Conservation (phyloP, 2,797 vertebrate genomes). For the Cirrhinus mrigala region DNA sequence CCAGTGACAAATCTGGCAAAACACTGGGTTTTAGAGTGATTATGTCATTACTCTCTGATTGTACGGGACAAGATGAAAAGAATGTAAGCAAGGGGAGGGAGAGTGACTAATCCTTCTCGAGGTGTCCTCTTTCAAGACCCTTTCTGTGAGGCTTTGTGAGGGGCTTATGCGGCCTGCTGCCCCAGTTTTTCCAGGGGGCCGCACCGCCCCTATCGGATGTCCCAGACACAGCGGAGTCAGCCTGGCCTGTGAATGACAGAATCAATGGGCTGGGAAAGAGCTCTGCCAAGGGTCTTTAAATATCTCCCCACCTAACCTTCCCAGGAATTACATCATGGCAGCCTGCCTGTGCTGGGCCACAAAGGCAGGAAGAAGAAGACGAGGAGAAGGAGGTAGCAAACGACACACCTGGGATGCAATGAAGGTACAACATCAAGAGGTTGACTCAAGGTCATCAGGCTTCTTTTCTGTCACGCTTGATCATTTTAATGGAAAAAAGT, state of each 20-base stretch:
- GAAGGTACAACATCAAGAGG: constrained; percentile 43
- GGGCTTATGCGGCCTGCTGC: constrained; percentile 81
- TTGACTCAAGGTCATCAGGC: constrained; percentile 77
- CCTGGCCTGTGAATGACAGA: constrained; percentile 79
- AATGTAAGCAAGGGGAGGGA: constrained; percentile 69
- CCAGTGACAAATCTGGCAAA: constrained; percentile 73
- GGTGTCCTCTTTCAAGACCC: constrained; percentile 84
- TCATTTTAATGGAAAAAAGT: not conserved
- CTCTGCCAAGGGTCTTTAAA: constrained; percentile 75
- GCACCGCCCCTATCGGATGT: constrained; percentile 83
- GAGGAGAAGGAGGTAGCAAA: not conserved
- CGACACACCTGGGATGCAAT: constrained; percentile 31
- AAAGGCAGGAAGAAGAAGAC: constrained; percentile 30
- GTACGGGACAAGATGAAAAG: constrained; percentile 81
- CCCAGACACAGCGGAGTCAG: constrained; percentile 85
- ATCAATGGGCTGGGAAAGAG: constrained; percentile 82
- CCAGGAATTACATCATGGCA: constrained; percentile 80
- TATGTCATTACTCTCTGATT: constrained; percentile 82
- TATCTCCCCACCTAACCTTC: constrained; percentile 79
- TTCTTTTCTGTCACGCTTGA: constrained; percentile 28
- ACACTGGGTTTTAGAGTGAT: constrained; percentile 76
- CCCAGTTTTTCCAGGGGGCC: constrained; percentile 72
- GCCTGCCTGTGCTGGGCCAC: constrained; percentile 61
- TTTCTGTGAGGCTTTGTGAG: constrained; percentile 82
- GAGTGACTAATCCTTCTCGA: constrained; percentile 77